Evolutionary conservation across 2,888 invertebrate genomes (phyloP), one percentile per base, ranked within the genome.

Genomic region (Xestobium rufovillosum): DNA sequence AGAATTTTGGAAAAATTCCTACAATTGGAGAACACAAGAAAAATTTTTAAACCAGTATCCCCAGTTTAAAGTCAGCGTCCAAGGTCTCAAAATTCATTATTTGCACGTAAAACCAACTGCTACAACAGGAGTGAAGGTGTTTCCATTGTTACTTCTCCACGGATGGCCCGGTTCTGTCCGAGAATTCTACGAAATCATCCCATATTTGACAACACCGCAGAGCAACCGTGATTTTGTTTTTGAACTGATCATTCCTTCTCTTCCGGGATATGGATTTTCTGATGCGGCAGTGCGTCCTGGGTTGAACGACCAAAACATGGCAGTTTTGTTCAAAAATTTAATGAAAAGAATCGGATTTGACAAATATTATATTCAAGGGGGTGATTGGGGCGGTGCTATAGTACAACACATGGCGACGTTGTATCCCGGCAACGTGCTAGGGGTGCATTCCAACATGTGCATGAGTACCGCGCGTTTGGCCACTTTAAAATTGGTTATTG

Each of bases 91-190:
- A 42, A 71, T 85, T 41, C 80, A 77, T 48, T 61, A 47, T 39
- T 41, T 61, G n/a, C 59, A 59, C 31, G 70, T 73, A 2, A 80
- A 78, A 61, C 77, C 78, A 3, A 39, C 47, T 57, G 39, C 50
- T 0, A 14, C 39, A 14, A 29, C 39, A 19, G 46, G 45, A 3
- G 17, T 55, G 1, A 57, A 71, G 52, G 69, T 76, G 1, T 44
- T 81, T 1, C 84, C 87, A 0, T 53, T 88, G 0, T 62, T 87
- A 2, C 50, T 92, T 25, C 61, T 84, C 9, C 91, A 92, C 57
- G 92, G 92, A 23, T 92, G 92, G 91, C 90, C 91, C 0, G 88
- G 90, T 1, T 87, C 86, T 0, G 72, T 89, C 1, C 69, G 79
- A 11, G 91, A 92, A 64, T 91, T 89, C 63, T 81, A 83, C 53